A percentile compares a stretch with the other conserved stretches of the same genome.
Evolutionary conservation across 2,888 invertebrate species (phyloP).

Genomic region (Gandaritis pyraliata): DNA sequence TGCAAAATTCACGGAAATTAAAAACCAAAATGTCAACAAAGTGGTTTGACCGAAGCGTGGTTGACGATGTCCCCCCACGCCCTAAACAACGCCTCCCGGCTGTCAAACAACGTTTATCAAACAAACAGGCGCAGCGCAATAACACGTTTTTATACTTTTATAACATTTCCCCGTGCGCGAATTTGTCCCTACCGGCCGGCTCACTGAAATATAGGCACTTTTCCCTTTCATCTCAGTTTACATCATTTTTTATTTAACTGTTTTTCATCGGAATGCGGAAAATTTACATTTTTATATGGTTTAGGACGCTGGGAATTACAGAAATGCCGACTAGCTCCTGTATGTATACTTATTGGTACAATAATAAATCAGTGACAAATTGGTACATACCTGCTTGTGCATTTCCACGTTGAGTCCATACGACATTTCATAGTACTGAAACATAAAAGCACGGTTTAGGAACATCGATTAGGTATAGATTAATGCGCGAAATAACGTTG

Average conservation of each 20-base stretch:
- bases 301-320: conserved; percentile 11
- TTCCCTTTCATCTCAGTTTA: conserved; percentile 51
- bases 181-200: conserved; percentile 53
- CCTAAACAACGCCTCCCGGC: conserved; percentile 45
- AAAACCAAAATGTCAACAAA: conserved; percentile 68
- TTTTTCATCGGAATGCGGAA: conserved; percentile 59
- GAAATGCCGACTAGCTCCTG: conserved; percentile 7
- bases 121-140: conserved; percentile 70
- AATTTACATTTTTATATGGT: conserved; percentile 36
- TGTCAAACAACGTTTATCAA: conserved; percentile 79
- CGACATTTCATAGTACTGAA: conserved; percentile 99
- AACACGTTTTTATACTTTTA: conserved; percentile 74
- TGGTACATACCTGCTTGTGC: conserved; percentile 95
- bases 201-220: conserved; percentile 58
- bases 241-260: conserved; percentile 47
- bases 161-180: conserved; percentile 64
- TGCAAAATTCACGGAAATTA: conserved; percentile 59
- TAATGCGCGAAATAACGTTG: conserved; percentile 58
- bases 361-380: not conserved
- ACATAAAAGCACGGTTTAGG: conserved; percentile 80
- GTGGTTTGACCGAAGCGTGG: conserved; percentile 55
- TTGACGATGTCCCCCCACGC: conserved; percentile 43
- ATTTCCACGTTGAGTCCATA: conserved; percentile 98
- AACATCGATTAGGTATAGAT: conserved; percentile 58
- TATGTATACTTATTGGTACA: not conserved